Percentiles rank a stretch among this genome's conserved stretches.
Conservation (phyloP, 1,140 invertebrate genomes). For the Drosophila mauritiana region DNA sequence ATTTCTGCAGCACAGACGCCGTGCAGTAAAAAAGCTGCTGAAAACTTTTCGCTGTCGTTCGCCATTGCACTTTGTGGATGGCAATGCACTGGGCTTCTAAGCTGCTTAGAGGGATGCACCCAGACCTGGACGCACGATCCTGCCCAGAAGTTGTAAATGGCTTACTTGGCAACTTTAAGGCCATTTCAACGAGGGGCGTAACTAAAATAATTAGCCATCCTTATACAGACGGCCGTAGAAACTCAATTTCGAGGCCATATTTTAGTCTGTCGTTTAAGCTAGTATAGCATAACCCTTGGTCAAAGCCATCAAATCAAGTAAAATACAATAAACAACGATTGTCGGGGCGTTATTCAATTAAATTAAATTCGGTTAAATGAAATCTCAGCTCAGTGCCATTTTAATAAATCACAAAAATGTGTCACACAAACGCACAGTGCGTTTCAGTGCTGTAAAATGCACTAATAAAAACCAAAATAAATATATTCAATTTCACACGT, state of each 20-base stretch:
- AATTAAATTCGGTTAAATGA: conserved; percentile 69
- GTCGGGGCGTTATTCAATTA: conserved; percentile 57
- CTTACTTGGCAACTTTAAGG: conserved; percentile 62
- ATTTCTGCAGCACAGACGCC: conserved; percentile 41
- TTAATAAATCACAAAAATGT: conserved; percentile 65
- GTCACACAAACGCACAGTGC: conserved; percentile 25
- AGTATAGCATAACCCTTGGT: neutral
- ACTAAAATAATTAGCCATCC: neutral
- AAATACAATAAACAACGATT: neutral
- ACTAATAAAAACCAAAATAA: neutral
- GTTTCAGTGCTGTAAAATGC: conserved; percentile 2
- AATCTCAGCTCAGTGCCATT: conserved; percentile 68
- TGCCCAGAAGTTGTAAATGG: conserved; percentile 53
- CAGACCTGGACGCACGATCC: conserved; percentile 7
- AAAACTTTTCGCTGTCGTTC: neutral
- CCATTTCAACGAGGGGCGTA: conserved; percentile 17
- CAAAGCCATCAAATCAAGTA: conserved; percentile 7
- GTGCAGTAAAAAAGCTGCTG: conserved; percentile 26
- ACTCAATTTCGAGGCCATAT: too few species aligned
- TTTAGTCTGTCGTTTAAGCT: neutral
- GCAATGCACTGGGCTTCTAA: conserved; percentile 30
- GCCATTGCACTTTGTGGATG: conserved; percentile 23
- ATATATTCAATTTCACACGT: fast-evolving
- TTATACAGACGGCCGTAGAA: neutral
- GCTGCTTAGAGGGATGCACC: conserved; percentile 34